Conservation (phyloP, 2,797 vertebrate species). For the Austrolebias charrua region DNA sequence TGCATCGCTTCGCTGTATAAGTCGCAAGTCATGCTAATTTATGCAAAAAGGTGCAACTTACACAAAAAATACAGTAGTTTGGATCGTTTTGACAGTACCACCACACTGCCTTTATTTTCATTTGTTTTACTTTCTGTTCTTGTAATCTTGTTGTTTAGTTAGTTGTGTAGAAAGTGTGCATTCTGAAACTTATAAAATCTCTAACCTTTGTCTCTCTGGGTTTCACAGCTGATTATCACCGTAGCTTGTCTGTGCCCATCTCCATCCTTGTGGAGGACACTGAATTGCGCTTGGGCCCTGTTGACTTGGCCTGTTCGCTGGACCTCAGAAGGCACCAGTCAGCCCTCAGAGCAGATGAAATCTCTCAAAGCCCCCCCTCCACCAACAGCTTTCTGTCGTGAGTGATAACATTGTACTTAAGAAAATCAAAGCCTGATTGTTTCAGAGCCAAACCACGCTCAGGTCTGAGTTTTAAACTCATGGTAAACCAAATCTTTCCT, state of each 20-base stretch:
- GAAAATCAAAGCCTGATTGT: neutral
- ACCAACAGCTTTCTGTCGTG: conserved; percentile 70
- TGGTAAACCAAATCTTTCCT: conserved; percentile 23
- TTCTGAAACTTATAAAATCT: conserved; percentile 1
- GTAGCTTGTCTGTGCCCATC: conserved; percentile 81
- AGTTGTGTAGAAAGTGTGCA: neutral
- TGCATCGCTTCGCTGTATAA: too few species aligned
- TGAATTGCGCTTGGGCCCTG: conserved; percentile 43
- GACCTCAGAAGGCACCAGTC: conserved; percentile 62
- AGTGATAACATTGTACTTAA: conserved; percentile 39
- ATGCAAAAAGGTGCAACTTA: too few species aligned
- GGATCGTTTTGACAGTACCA: too few species aligned
- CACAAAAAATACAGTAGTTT: too few species aligned
- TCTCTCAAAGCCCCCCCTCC: conserved; percentile 62
- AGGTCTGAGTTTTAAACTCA: conserved; percentile 17
- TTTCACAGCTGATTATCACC: conserved; percentile 75
- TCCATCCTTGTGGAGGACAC: conserved; percentile 74
- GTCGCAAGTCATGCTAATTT: too few species aligned
- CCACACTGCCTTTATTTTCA: too few species aligned
- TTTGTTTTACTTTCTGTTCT: neutral
- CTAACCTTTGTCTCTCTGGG: neutral
- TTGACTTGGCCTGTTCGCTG: conserved; percentile 75
- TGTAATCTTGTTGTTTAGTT: neutral
- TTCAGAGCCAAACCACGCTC: conserved; percentile 28
- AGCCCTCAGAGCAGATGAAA: conserved; percentile 22